These are phyloP conservation scores for Litocranius walleri DNA, from an alignment of 2,113 vertebrate genomes.

Conservation along the genomic window DNA sequence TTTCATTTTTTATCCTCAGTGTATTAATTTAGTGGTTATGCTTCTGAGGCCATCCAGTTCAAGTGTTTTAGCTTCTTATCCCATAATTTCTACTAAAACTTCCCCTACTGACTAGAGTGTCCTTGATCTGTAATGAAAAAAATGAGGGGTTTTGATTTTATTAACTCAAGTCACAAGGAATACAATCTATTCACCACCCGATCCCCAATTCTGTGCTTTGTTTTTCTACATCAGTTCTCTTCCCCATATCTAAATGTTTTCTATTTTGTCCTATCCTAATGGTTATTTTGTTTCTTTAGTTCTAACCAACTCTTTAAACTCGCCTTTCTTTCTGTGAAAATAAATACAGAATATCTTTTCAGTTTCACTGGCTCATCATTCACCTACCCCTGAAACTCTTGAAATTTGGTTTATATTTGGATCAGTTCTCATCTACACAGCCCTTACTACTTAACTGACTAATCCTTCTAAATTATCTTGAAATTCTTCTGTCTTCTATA, in stretches of 20 bases:
- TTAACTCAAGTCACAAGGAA: neutral
- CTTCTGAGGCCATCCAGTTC: neutral
- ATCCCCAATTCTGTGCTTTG: neutral
- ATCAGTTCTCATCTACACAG: neutral
- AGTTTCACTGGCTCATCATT: neutral
- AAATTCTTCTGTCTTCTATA: neutral
- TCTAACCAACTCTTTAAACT: neutral
- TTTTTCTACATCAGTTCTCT: neutral
- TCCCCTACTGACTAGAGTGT: neutral
- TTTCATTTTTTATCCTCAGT: neutral
- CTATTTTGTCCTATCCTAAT: neutral
- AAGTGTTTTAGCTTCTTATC: neutral
- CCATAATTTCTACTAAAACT: neutral
- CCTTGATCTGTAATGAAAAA: neutral
- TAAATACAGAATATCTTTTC: neutral
- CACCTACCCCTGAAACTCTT: neutral
- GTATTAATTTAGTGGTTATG: neutral
- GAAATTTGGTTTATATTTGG: neutral
- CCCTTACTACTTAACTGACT: neutral
- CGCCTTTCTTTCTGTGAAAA: neutral
- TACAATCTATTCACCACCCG: fast-evolving
- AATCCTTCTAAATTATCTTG: neutral
- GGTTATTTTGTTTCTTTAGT: neutral
- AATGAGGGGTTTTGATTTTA: fast-evolving
- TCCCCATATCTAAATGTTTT: neutral